phyloP scores from a whole-genome alignment of 2,797 vertebrate species.

The Onychomys torridus region DNA sequence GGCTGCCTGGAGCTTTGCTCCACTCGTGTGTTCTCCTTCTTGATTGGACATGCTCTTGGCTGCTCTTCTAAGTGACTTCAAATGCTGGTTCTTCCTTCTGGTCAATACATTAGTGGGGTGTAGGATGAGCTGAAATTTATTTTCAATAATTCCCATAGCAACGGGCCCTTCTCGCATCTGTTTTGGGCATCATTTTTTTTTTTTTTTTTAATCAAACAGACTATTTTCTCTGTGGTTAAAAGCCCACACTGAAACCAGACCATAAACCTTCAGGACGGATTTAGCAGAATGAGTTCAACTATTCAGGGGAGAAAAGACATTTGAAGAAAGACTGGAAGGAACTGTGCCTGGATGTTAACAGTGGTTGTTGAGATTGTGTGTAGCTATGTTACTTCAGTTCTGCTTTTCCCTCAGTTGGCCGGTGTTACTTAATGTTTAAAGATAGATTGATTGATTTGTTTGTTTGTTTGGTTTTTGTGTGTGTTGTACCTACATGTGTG shows the following conservation, averaged over 20 bases:
- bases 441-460: background rate
- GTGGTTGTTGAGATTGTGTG: background rate
- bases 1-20: slow-evolving; percentile 19
- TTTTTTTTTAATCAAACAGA: slow-evolving; percentile 30
- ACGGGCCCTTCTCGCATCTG: slow-evolving; percentile 69
- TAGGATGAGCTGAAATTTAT: slow-evolving; percentile 71
- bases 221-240: slow-evolving; percentile 56
- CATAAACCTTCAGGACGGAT: slow-evolving; percentile 63
- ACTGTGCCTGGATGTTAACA: background rate
- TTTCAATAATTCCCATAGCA: slow-evolving; percentile 77
- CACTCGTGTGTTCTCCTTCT: slow-evolving; percentile 50
- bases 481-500: background rate
- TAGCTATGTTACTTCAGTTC: background rate
- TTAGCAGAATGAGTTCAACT: slow-evolving; percentile 58
- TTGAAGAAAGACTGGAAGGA: slow-evolving; percentile 57
- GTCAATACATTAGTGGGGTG: slow-evolving; percentile 72
- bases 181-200: slow-evolving; percentile 71
- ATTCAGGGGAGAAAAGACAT: background rate
- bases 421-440: background rate
- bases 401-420: background rate
- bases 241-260: slow-evolving; percentile 62
- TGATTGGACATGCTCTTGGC: slow-evolving; percentile 63
- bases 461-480: background rate
- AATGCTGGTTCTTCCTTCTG: slow-evolving; percentile 75
- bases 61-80: slow-evolving; percentile 62